Evolutionary conservation across 2,113 vertebrate genomes (phyloP), one percentile per base, ranked within the genome.

Genomic region (Prionailurus bengalensis): DNA sequence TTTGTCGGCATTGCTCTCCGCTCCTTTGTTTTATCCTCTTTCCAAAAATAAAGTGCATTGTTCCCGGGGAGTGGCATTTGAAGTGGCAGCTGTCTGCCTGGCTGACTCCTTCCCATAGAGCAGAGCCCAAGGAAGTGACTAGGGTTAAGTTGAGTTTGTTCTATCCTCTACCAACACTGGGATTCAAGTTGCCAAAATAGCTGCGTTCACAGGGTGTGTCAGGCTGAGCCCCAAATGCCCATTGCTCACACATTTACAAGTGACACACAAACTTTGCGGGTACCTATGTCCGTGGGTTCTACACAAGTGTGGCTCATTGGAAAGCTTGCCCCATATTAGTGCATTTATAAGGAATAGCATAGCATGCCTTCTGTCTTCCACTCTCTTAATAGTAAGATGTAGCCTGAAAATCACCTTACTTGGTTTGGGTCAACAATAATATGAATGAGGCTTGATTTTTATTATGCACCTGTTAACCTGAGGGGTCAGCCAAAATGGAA

Each of bases 21-120:
- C 84, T 94, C 95, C 94, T 97, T 98, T 97, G 92, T 97, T 95
- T 96, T 85, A 51, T 88, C 81, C 90, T 90, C 97, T 96, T 98
- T 98, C 98, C 97, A 97, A 97, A 98, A 98, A 98, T 98, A 98
- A 97, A 97, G 84, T 63, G 53, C 95, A 97, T 98, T 98, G 97
- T 98, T 97, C 97, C 92, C 76, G 21, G 85, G 95, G 95, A 95
- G 94, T 94, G 97, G 98, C 97, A 98, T 98, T 95, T 90, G 92
- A 94, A 91, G 91, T 92, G 93, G 96, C 98, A 98, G 98, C 98
- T 98, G 97, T 93, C 89, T 98, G 97, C 97, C 97, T 96, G 93
- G 31, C 96, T 97, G 96, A 97, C 95, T 98, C 93, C 94, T 89
- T 97, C 94, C 91, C 82, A 39, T 94, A 95, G 95, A 96, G 48